A percentile compares a stretch with the other conserved stretches of the same genome.
These are phyloP conservation scores for Pseudorhiza aurosa DNA, from an alignment of 30 jellyfish, hydroid and myxozoan genomes.

Conservation along the genomic window DNA sequence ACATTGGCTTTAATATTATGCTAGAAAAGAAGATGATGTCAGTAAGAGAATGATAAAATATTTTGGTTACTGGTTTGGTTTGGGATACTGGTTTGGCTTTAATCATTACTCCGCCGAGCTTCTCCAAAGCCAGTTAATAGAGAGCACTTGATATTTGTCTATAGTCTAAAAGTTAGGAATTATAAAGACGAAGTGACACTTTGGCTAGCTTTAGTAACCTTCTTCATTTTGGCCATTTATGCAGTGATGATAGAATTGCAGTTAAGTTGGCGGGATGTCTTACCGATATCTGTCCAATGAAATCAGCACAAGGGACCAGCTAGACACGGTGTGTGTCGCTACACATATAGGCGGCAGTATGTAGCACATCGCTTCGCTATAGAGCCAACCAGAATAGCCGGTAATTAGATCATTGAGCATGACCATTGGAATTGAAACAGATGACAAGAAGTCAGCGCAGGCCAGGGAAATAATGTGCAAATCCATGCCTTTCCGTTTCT, in stretches of 20 bases:
- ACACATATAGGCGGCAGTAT: conserved; percentile 32
- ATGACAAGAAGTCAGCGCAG: conserved; percentile 46
- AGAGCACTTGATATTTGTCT: no score
- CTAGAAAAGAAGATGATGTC: background rate
- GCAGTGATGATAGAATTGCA: no score
- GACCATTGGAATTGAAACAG: conserved; percentile 41
- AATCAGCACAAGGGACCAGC: conserved; percentile 51
- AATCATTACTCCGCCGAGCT: no score
- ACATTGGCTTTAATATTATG: conserved; percentile 3
- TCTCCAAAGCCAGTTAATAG: no score
- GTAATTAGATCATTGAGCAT: conserved; percentile 34
- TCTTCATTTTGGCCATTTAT: no score
- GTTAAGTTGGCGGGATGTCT: no score
- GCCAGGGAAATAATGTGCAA: conserved; percentile 40
- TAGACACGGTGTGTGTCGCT: conserved; percentile 22
- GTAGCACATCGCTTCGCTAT: conserved; percentile 60
- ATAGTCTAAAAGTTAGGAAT: no score
- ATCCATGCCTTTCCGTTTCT: conserved; percentile 46
- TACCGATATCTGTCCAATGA: conserved; percentile 56
- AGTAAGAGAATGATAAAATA: no score
- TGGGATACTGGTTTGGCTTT: no score
- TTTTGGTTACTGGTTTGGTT: no score
- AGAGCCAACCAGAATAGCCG: conserved; percentile 36
- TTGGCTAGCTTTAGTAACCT: no score
- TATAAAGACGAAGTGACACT: no score